Evolutionary conservation across 2,888 invertebrate species (phyloP), one percentile per base, ranked within the genome.

Genomic region (Eugnorisma glareosa): DNA sequence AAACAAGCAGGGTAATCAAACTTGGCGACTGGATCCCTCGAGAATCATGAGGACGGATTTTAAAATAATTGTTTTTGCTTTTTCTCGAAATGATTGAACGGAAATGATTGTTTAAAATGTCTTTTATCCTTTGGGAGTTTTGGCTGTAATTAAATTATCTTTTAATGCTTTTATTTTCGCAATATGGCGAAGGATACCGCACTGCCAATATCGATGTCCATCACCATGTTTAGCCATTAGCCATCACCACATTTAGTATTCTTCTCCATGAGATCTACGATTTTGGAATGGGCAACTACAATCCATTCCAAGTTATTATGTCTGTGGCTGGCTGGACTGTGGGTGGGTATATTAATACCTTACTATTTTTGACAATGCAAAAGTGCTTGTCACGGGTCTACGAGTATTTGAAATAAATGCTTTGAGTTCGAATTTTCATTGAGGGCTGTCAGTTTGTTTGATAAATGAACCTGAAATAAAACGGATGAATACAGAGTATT

Each of bases 1-100:
- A 84, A 88, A 86, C 78, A 40, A 64, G 40, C 18, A 8, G 40
- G 63, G 72, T 51, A 80, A 83, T 84, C 82, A 72, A 82, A 84
- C 73, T 69, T 73, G 67, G 75, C 68, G 61, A 75, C 73, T 63
- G 51, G 68, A 77, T 75, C 76, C 77, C 78, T 43, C 18, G 82
- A 84, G 82, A 51, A 51, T 66, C 24, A 31, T 35, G 28, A 13
- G 66, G 35, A 70, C 0, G 43, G 68, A 81, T 77, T 83, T 75
- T 70, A 35, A 69, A 43, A 15, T 70, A 73, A 83, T 37, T 73
- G 72, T 54, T 81, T 43, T 69, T 77, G 57, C 51, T 31, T 57
- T 15, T 3, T 8, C 18, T 31, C 13, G n/a, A 18, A 31, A 59
- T 59, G 57, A 59, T 18, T 57, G 28, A 57, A 15, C 3, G 18